phyloP scores from a whole-genome alignment of 2,113 vertebrate genomes.

The Vimba vimba region DNA sequence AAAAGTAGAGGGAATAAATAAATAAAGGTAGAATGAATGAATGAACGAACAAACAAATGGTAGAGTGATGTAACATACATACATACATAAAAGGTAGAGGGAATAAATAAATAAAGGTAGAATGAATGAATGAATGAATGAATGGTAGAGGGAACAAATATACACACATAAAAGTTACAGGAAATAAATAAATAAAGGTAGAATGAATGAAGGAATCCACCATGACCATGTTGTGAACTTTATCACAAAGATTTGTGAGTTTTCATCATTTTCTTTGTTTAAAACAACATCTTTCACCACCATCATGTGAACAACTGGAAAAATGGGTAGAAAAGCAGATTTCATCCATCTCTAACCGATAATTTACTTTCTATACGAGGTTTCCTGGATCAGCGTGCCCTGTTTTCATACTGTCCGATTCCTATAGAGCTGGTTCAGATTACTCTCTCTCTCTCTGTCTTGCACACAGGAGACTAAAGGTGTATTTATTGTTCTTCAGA shows the following conservation, averaged over 20 bases:
- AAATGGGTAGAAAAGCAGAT: background rate
- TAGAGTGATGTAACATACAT: too few relatives aligned
- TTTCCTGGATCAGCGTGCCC: conserved; percentile 24
- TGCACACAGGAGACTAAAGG: background rate
- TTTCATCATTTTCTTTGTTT: background rate
- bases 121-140: background rate
- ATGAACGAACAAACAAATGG: too few relatives aligned
- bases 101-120: too few relatives aligned
- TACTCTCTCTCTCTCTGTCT: background rate
- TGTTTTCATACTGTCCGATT: conserved; percentile 14
- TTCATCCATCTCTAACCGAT: background rate
- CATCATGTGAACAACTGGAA: background rate
- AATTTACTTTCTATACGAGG: conserved; percentile 1
- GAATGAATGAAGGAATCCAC: background rate
- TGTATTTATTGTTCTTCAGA: conserved; percentile 39
- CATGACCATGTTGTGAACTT: background rate
- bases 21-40: too few relatives aligned
- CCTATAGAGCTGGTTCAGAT: conserved; percentile 36
- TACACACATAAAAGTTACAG: background rate
- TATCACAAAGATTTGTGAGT: background rate
- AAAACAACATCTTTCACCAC: background rate
- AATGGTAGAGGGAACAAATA: background rate
- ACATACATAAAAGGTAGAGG: too few relatives aligned
- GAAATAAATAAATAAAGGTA: background rate
- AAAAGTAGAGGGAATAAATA: too few relatives aligned